Base-by-base conservation (phyloP, 2,797 vertebrate species). In the Xenentodon cancila region DNA sequence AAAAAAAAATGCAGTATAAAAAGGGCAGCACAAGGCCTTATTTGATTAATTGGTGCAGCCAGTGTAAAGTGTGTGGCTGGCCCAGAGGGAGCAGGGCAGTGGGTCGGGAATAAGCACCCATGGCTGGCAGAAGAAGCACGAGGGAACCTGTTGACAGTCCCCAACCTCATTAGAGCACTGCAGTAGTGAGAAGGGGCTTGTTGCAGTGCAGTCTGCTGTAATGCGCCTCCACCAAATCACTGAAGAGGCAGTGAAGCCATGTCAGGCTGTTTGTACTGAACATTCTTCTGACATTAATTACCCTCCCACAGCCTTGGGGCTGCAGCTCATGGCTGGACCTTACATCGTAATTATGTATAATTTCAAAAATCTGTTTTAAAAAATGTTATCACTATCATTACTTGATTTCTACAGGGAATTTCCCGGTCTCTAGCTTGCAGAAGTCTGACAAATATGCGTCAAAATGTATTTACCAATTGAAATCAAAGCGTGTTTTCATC, bases 251-350 rank as follows among this genome's bases (percentile, higher is more conserved):
- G 77, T 83, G 79, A 88, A 91, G 88, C 84, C 81, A 67, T 82
- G 85, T 90, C 87, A 86, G 67, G 54, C 74, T 84, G 77, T 84
- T 84, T 79, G 73, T 84, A 77, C 68, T 68, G 37, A 75, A 81
- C 68, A 74, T 81, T 88, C 82, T 89, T 92, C 90, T 91, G 91
- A 92, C 92, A 88, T 89, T 93, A 92, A 93, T 92, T 92, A 92
- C 90, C 84, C 73, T 77, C 71, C 67, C 52, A 56, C 58, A 57
- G 68, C 74, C 81, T 81, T 76, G 49, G 82, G 81, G 48, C 77
- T 15, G 37, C 9, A 67, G 68, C 72, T 77, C 67, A 61, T 20
- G 72, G 75, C 59, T 62, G 67, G 69, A 71, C 46, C 69, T 83
- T 66, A 44, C 55, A 77, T 43, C 19, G 18, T 51, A 17, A 40